These are phyloP conservation scores for Caloenas nicobarica DNA, from an alignment of 2,113 vertebrate genomes.

Conservation along the genomic window DNA sequence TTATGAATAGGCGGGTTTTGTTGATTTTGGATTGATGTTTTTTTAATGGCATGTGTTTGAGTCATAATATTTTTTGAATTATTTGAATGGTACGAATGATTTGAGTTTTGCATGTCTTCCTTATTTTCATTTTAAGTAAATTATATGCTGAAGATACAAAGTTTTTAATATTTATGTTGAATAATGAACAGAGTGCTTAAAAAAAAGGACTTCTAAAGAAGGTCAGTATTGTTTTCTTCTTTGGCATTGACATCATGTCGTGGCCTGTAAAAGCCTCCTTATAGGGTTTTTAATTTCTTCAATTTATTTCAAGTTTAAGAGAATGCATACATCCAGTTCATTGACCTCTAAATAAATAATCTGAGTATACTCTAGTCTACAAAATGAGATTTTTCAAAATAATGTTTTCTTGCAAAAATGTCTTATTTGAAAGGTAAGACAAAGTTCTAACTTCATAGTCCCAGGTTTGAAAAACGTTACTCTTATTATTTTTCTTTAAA, in stretches of 20 bases:
- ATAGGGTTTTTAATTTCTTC: not conserved
- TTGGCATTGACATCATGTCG: not conserved
- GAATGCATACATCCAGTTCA: accelerated
- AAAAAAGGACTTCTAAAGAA: not conserved
- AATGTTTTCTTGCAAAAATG: not conserved
- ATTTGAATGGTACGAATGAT: not conserved
- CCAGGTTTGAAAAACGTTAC: not conserved
- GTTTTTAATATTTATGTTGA: not conserved
- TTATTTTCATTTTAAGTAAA: not conserved
- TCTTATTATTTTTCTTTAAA: not conserved
- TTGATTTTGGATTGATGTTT: not conserved
- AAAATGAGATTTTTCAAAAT: not conserved
- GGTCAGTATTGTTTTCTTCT: not conserved
- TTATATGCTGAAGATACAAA: not conserved
- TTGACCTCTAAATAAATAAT: not conserved
- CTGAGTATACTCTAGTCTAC: not conserved
- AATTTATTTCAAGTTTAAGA: not conserved
- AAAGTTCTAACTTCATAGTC: not conserved
- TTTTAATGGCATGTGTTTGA: not conserved
- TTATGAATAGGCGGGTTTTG: not conserved
- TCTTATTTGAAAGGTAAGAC: not conserved
- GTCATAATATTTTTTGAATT: not conserved
- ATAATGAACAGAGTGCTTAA: not conserved
- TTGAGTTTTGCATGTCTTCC: not conserved
- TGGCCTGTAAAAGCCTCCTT: not conserved